Evolutionary conservation across 2,113 vertebrate genomes (phyloP), one percentile per base, ranked within the genome.

Genomic region (Odontophorus gujanensis): DNA sequence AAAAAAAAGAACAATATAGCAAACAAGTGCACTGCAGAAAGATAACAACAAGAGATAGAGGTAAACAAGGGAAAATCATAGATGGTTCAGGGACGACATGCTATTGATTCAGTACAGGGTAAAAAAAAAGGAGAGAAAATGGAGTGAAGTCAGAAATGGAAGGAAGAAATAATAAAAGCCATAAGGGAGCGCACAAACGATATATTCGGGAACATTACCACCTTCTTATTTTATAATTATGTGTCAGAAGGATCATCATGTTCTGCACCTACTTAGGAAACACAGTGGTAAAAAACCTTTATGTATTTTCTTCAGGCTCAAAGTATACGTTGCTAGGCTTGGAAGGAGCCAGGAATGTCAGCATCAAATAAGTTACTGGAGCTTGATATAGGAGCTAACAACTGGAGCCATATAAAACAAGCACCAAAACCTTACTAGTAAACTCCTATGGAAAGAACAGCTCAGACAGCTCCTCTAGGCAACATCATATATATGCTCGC

Each of bases 391-490:
- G 89, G 36, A 61, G 42, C 68, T 92, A 94, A 83, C 34, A 90
- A 87, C 40, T 28, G 24, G 13, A 82, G 68, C 76, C 65, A 22
- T 28, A 77, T 28, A 90, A 95, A 95, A 68, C 32, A 85, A 82
- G 63, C 75, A 71, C 87, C 45, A 88, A 88, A 93, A 47, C 30
- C 72, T 78, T 63, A 69, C 79, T 61, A 69, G 78, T 91, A 91
- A 87, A 59, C 59, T 89, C 47, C 59, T 80, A 77, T 40, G 81
- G 96, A 95, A 95, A 93, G 91, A 93, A 93, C 74, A 93, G 75
- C 87, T 95, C 94, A 93, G 89, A 92, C 81, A 95, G 73, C 40
- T 95, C 79, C 91, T 92, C 87, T 43, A 94, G 87, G 93, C 87
- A 91, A 57, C 62, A 83, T 47, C 82, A 82, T 74, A 95, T 85